Evolutionary conservation across 2,797 vertebrate species (phyloP), one percentile per base, ranked within the genome.

Genomic region (Mus caroli): DNA sequence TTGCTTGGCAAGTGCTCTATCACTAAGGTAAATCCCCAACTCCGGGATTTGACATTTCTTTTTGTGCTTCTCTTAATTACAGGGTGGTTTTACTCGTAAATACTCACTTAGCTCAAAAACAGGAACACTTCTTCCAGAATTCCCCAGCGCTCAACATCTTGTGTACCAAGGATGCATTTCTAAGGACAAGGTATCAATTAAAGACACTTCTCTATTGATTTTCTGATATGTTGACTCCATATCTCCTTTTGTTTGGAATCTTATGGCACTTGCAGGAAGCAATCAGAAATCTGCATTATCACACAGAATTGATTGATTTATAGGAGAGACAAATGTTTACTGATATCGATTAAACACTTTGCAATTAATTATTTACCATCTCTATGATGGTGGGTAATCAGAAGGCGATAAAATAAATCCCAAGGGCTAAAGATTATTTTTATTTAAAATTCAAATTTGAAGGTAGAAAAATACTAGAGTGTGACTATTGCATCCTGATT

Each of bases 41-140:
- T 24, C 58, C 95, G 80, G 40, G 54, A 92, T 11, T 3, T 84
- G 62, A 94, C 54, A 4, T 86, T 97, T 97, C 6, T 97, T 97
- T 77, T 94, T 54, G 62, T 95, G 73, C 85, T 56, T 67, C 46
- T 71, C 92, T 97, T 46, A n/a, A 2, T 97, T 98, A 96, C 97
- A 99, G 99, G 99, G 99, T 93, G 99, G 99, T 79, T 99, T 99
- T 97, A 99, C 99, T 96, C 99, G 99, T 92, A 99, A 99, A 98
- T 99, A 99, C 97, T 99, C 99, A 31, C 98, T 99, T 94, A 99
- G 99, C 98, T 99, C 99, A 91, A 99, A 99, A 99, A 99, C 99
- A 3, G 99, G 99, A 98, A 99, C 99, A 0, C 98, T 99, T 80
- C 99, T 99, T 46, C 99, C 99, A 64, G 99, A 99, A 97, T 99